Evolutionary conservation across 2,797 vertebrate species (phyloP), one percentile per base, ranked within the genome.

Genomic region (Poecilia velifera): DNA sequence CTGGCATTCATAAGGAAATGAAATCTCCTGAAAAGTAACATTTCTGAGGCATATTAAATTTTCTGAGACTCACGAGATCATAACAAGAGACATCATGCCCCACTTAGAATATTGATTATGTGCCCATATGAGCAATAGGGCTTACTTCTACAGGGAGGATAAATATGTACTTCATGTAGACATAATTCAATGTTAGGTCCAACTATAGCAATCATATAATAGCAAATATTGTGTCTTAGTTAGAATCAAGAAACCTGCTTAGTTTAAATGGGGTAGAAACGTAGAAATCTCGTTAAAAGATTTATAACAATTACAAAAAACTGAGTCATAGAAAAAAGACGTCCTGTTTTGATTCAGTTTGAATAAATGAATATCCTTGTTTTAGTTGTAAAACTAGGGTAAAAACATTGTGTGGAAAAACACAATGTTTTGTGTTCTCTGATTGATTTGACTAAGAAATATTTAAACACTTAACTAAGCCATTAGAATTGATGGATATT

Each of bases 1-100:
- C 73, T 31, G 74, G 49, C 71, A 49, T 68, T 83, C 68, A 34
- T 39, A 34, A 55, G 31, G 20, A 43, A 25, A 47, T 16, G 28
- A 41, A 70, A 70, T 55, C 25, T 75, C 51, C 8, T 41, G 22
- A 51, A 39, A n/a, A 51, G 12, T 28, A 59, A 59, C n/a, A 59
- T 59, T 62, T 62, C 1, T 62, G 59, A 62, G 59, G 59, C 5
- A 62, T 31, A 34, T 62, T 1, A 22, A 2, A 31, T 62, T 34
- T 62, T 18, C 14, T 34, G n/a, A 66, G 62, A 22, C 39, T 66
- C 14, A 39, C 22, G 8, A 66, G 31, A 66, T 66, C 62, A 36
- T 9, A 16, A 36, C 20, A 66, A 16, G 57, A 62, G 2, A 36
- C 57, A 64, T 34, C 20, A 66, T 41, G 10, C 4, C 36, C 34